Base-by-base conservation (phyloP, 2,113 vertebrate species). In the Narcine bancroftii region DNA sequence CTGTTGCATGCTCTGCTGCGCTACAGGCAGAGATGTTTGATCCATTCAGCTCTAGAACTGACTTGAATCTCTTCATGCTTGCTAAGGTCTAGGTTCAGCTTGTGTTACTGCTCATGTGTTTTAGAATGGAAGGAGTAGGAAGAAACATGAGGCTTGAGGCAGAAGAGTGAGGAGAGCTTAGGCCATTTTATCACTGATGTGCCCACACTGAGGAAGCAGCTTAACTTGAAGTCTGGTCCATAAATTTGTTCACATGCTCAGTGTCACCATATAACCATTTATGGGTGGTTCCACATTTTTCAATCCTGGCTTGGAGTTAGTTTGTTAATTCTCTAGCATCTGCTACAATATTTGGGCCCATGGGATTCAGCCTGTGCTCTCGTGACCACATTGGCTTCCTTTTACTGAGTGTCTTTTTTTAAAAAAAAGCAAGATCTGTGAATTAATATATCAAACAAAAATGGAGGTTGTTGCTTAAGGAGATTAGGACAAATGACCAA, bases 1-100 rank as follows among this genome's bases (percentile, higher is more conserved):
- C 53, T 65, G 36, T 66, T 89, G 36, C 24, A 69, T 39, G 87
- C 87, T 89, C 87, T 85, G 50, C 87, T 89, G 60, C 42, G 63
- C 60, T 66, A 39, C 47, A 17, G 50, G 50, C 26, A 83, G 79
- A 85, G 79, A 85, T 83, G 29, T 50, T 83, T 83, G 79, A 50
- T 33, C 33, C 29, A 83, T 29, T 56, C 79, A 53, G 5, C 11
- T 13, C 5, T 13, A 50, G 47, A 26, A 47, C 13, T 77, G 39
- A 42, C 36, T 42, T 42, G 36, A 75, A 79, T 10, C 42, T 79
- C 24, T 53, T 33, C 26, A 53, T 33, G 4, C 29, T 21, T 19
- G 42, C 5, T 26, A 83, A 21, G 17, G 10, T 7, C 26, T 47
- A 6, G 6, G 29, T 83, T 83, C 26, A 83, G 13, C 33, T 50